These are phyloP conservation scores for Pardosa pseudoannulata DNA, from an alignment of 2,888 invertebrate species.

Conservation along the genomic window DNA sequence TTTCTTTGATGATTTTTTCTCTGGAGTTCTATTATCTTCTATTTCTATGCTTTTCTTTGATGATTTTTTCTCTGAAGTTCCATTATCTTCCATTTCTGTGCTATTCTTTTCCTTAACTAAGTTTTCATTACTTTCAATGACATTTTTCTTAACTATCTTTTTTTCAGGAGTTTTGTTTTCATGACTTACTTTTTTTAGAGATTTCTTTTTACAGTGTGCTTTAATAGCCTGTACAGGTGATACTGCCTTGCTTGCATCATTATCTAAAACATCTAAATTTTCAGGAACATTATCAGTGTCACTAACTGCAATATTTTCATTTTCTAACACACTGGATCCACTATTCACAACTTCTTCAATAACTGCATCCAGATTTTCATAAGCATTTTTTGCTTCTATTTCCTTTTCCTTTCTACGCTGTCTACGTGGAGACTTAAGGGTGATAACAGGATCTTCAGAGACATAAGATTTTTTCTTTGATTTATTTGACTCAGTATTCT, in stretches of 20 bases:
- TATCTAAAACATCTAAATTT: not conserved
- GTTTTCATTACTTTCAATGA: not conserved
- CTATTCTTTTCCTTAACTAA: not conserved
- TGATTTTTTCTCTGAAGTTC: not conserved
- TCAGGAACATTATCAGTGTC: not conserved
- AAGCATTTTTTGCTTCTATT: not conserved
- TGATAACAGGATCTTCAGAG: not conserved
- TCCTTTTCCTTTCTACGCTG: constrained; percentile 30
- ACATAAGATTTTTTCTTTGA: not conserved
- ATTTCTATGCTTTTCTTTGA: not conserved
- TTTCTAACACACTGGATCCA: not conserved
- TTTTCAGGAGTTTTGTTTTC: not conserved
- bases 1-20: not conserved
- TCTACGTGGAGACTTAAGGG: not conserved
- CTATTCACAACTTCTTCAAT: constrained; percentile 49
- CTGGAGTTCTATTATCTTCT: not conserved
- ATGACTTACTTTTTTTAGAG: not conserved
- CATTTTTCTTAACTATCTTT: not conserved
- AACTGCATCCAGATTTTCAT: constrained; percentile 47
- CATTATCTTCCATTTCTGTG: not conserved
- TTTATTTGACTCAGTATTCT: not conserved
- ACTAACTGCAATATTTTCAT: not conserved
- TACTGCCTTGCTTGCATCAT: not conserved
- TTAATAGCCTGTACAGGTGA: not conserved
- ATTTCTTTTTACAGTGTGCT: not conserved